These are phyloP conservation scores for Troilus luridus DNA, from an alignment of 2,888 invertebrate genomes.

Conservation along the genomic window DNA sequence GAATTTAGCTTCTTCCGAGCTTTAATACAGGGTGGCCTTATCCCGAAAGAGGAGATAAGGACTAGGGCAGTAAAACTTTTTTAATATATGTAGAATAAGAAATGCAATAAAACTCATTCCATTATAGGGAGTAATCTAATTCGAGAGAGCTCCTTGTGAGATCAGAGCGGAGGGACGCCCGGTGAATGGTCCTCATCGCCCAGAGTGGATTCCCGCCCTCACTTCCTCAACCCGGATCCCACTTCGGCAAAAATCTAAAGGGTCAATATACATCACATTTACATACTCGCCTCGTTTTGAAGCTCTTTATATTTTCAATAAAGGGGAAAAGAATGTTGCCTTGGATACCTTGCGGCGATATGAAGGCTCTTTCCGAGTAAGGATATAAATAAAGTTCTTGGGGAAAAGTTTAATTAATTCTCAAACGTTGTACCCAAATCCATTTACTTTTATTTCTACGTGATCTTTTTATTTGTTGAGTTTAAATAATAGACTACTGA, in stretches of 20 bases:
- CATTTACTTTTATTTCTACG: neutral
- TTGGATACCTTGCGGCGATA: constrained; percentile 9
- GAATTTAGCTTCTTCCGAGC: neutral
- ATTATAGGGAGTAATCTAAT: constrained; percentile 47
- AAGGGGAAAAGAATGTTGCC: constrained; percentile 25
- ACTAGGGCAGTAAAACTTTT: constrained; percentile 49
- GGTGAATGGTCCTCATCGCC: constrained; percentile 31
- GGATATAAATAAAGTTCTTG: neutral
- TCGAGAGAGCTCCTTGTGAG: neutral
- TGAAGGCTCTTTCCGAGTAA: neutral
- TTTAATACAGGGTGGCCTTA: constrained; percentile 16
- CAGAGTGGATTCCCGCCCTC: neutral
- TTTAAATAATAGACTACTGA: too few relatives aligned
- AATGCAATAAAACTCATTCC: constrained; percentile 52
- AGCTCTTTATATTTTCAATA: constrained; percentile 40
- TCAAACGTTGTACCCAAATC: neutral
- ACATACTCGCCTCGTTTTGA: constrained; percentile 13
- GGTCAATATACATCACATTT: constrained; percentile 32
- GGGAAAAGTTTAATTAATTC: neutral
- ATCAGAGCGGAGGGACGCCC: neutral
- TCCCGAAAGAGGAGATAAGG: constrained; percentile 19
- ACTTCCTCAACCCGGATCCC: constrained; percentile 2
- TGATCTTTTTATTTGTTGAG: neutral
- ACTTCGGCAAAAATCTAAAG: constrained; percentile 37
- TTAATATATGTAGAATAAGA: constrained; percentile 53